Evolutionary conservation across 2,888 invertebrate genomes (phyloP), one percentile per base, ranked within the genome.

Genomic region (Corythucha ciliata): DNA sequence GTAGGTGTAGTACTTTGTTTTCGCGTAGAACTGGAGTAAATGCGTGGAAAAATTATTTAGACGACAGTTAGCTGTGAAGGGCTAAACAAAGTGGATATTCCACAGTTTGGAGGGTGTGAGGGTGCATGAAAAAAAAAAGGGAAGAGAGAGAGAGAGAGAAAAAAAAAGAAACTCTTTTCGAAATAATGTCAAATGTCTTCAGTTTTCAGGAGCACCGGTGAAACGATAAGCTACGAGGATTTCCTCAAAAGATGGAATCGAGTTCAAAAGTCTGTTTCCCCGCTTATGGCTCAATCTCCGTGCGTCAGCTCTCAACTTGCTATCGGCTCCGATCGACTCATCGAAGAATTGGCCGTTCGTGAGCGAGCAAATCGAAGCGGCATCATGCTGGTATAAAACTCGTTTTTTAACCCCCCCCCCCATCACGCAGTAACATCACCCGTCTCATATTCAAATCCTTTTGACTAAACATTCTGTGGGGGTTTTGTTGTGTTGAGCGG

Each of bases 301-400:
- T 24, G 46, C 25, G 40, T 52, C 18, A 48, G 41, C 33, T 40
- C 37, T 25, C 37, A 37, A 5, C 36, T 52, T n/a, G n/a, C 45
- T 24, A 32, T 52, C n/a, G 52, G 45, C 26, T 39, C 36, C 25
- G 52, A 52, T 33, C 52, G 33, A 25, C 47, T 52, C 27, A 41
- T 52, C 5, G 48, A 48, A 46, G 52, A 39, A n/a, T 33, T 52
- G 7, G 37, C 52, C 6, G 52, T 52, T 27, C 39, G 52, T 22
- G 52, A 52, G 34, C 26, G 48, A 24, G 52, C 52, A 4, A 52
- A 52, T 48, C 37, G 48, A 40, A 26, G 32, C 14, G 39, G 40
- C 14, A 42, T 52, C 26, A 47, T 52, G 39, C 20, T 39, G 40
- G 40, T 21, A 39, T 18, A 29, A 10, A 29, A 12, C 29, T 29